Evolutionary conservation across 1,140 invertebrate genomes (phyloP), one percentile per base, ranked within the genome.

Genomic region (Tetraneura akinire): DNA sequence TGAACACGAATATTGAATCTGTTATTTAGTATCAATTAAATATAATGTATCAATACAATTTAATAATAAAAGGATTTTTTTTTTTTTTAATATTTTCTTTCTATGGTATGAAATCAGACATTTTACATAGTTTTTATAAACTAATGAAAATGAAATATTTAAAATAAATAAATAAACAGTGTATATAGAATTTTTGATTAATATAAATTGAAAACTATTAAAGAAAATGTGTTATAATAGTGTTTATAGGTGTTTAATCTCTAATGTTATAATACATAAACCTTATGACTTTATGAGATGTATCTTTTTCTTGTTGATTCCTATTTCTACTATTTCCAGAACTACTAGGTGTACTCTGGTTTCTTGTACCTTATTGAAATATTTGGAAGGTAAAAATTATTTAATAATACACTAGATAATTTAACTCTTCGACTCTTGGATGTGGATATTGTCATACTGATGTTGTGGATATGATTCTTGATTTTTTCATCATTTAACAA

Each of bases 251-350:
- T 6, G 10, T 57, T 57, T 23, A 78, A 45, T 78, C 74, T n/a
- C n/a, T 78, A 78, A 78, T 62, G 74, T 78, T 53, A 78, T 78
- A 60, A 47, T 21, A 62, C 55, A 78, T 45, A n/a, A n/a, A n/a
- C n/a, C n/a, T n/a, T n/a, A 78, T 18, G 13, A 78, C 74, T 0
- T 10, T 8, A 42, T 37, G n/a, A 47, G 74, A 47, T 18, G 45
- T 60, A 23, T 45, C 37, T 45, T 62, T 62, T 62, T 78, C 73
- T 53, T 32, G 29, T 14, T 1, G 45, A 51, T 14, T 51, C 18
- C 29, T 70, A 26, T 1, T 18, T 70, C 21, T 70, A 49, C 64
- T 70, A 45, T 1, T 78, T 26, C 49, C 8, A 78, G 29, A 42
- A 11, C 18, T 14, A 45, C 74, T 47, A 13, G 74, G 37, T 45